Evolutionary conservation across 2,888 invertebrate genomes (phyloP), one percentile per base, ranked within the genome.

Genomic region (Archips crataeganus): DNA sequence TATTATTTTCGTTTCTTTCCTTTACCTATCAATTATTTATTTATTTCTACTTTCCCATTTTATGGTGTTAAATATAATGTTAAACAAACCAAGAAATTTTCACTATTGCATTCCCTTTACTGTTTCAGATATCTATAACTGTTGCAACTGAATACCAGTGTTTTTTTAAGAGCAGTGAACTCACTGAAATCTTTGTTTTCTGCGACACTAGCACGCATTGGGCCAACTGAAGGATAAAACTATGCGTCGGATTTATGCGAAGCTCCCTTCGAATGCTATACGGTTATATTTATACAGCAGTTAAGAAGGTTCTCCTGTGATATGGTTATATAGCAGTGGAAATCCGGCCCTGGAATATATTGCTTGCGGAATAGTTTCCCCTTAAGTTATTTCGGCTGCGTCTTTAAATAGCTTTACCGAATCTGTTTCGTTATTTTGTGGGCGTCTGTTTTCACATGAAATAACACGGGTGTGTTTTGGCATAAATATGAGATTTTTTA

Each of bases 241-340:
- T 73, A 73, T 73, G 73, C 63, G 49, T 54, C 62, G 68, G 73
- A 68, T 73, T 73, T 73, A 73, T 73, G 68, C 68, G 73, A 68
- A 69, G 63, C 63, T 63, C 73, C 73, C 73, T 73, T 69, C 63
- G 68, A 64, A 73, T 69, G 59, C 42, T 73, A 73, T 69, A 73
- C 42, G 59, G 59, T 73, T 73, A 73, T 73, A 73, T 64, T 68
- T 64, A 69, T 73, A 69, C 42, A 73, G 73, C 73, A 69, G 73
- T 73, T 73, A 73, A 73, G 73, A 73, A 69, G 73, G 68, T 73
- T 73, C 64, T 64, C 68, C 59, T 64, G 68, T 69, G 68, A 73
- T 73, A 73, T 69, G 73, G 73, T 73, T 73, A 73, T 73, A 73
- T 68, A 63, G 68, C 54, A 6, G 49, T 73, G 68, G 73, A 73